These are phyloP conservation scores for Zoanthus sansibaricus DNA, from an alignment of 92 coral and sea anemone genomes.

Conservation along the genomic window DNA sequence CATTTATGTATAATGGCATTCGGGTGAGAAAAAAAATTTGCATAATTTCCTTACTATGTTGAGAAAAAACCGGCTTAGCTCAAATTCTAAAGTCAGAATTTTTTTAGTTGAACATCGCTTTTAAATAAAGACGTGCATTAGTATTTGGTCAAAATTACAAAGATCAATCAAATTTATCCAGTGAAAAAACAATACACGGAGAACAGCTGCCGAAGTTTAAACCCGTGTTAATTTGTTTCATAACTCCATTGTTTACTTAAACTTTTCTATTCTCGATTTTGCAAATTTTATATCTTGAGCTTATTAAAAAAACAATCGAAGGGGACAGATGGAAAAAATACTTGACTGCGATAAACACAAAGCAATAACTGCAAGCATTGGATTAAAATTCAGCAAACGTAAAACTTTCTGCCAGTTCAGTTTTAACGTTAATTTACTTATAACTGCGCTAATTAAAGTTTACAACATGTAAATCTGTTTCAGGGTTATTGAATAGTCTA, in stretches of 20 bases:
- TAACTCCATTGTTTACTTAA: slow-evolving; percentile 4
- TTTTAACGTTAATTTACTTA: too few relatives aligned
- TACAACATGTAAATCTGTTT: too few relatives aligned
- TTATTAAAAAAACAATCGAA: background rate
- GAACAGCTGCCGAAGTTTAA: slow-evolving; percentile 2
- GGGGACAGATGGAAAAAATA: background rate
- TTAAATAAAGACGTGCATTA: too few relatives aligned
- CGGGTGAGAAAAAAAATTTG: too few relatives aligned
- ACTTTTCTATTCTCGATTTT: background rate
- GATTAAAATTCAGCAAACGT: background rate
- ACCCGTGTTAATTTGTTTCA: background rate
- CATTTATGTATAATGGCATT: too few relatives aligned
- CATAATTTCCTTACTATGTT: too few relatives aligned
- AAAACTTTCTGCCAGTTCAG: background rate
- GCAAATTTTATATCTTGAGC: background rate
- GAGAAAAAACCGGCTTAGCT: too few relatives aligned
- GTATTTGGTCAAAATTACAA: background rate
- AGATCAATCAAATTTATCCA: background rate
- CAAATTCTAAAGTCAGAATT: too few relatives aligned
- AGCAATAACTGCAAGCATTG: background rate
- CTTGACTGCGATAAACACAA: background rate
- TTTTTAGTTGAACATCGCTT: too few relatives aligned
- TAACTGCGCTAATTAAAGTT: too few relatives aligned
- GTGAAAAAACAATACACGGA: background rate
- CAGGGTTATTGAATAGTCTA: too few relatives aligned